Evolutionary conservation across 2,797 vertebrate species (phyloP).

Genomic region (Phyllotis vaccarum): DNA sequence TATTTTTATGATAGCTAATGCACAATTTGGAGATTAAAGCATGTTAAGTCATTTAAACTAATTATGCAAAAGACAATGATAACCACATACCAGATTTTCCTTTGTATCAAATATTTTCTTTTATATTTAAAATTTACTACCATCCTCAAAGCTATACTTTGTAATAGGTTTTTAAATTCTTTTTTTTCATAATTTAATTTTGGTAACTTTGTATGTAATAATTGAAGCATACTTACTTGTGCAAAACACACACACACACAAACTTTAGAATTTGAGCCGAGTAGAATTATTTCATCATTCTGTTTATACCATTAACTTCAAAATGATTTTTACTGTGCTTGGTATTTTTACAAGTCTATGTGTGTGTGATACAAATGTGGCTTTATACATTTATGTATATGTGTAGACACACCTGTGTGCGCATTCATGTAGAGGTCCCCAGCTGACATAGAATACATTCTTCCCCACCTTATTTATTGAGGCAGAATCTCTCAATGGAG

Average conservation of each 20-base stretch:
- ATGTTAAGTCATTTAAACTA: not conserved
- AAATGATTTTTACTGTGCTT: slow-evolving; percentile 1
- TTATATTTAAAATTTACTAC: not conserved
- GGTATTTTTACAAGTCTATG: not conserved
- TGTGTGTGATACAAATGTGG: not conserved
- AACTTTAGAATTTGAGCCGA: too few species aligned
- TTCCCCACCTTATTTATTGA: not conserved
- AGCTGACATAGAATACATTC: not conserved
- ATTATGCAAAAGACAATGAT: not conserved
- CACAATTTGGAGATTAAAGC: not conserved
- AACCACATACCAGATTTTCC: not conserved
- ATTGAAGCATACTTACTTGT: too few species aligned
- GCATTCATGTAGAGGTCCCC: too few species aligned
- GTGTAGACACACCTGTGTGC: not conserved
- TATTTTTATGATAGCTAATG: not conserved
- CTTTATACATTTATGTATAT: not conserved
- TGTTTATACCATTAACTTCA: not conserved
- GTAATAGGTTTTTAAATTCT: too few species aligned
- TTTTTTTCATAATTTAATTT: too few species aligned
- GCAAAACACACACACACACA: too few species aligned
- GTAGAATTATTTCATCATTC: not conserved
- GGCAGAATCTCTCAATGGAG: not conserved
- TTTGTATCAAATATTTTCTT: slow-evolving; percentile 13
- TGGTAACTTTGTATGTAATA: too few species aligned
- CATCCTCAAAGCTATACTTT: not conserved